These are phyloP conservation scores for Plodia interpunctella DNA, from an alignment of 1,140 invertebrate genomes.

Conservation along the genomic window DNA sequence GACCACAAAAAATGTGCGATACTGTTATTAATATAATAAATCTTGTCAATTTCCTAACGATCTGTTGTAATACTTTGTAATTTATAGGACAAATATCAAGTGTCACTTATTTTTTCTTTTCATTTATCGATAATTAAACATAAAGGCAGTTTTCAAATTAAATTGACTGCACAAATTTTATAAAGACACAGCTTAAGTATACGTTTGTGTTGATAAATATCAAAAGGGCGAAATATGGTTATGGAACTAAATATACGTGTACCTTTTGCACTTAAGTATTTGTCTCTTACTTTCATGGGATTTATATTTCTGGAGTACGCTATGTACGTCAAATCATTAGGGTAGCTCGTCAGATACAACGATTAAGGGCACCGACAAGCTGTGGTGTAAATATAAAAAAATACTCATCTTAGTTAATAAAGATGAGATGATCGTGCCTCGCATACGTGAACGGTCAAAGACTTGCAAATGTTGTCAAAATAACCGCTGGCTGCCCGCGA, in stretches of 20 bases:
- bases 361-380: constrained; percentile 36
- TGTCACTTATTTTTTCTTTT: neutral
- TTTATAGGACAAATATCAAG: neutral
- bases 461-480: constrained; percentile 40
- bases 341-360: constrained; percentile 33
- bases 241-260: too few species aligned
- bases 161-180: too few species aligned
- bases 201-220: too few species aligned
- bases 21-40: neutral
- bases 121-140: neutral
- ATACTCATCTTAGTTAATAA: constrained; percentile 16
- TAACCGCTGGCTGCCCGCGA: constrained; percentile 27
- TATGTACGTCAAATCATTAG: constrained; percentile 9
- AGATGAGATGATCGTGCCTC: constrained; percentile 19
- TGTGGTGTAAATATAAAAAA: constrained; percentile 37
- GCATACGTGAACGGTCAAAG: constrained; percentile 33
- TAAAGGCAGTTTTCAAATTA: neutral
- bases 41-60: neutral
- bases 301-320: neutral
- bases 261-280: too few species aligned
- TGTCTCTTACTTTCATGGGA: too few species aligned
- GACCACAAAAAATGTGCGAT: neutral
- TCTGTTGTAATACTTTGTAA: neutral
- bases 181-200: too few species aligned
- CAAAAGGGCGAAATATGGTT: too few species aligned